Evolutionary conservation across 2,888 invertebrate genomes (phyloP).

Genomic region (Cantharis flavilabris): DNA sequence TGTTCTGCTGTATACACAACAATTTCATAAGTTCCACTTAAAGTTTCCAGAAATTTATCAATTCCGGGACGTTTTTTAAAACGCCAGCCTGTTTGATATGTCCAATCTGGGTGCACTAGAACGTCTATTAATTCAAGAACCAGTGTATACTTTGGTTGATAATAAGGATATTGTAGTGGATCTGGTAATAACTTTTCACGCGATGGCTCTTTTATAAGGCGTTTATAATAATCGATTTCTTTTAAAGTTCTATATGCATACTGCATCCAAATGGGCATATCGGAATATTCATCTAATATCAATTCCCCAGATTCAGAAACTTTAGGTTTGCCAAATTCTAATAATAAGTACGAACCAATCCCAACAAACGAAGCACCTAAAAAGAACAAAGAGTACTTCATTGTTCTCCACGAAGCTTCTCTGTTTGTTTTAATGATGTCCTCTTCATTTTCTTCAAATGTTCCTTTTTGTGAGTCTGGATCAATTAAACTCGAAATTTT

Average conservation of each 20-base stretch:
- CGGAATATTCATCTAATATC: conserved; percentile 75
- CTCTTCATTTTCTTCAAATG: conserved; percentile 23
- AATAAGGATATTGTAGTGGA: conserved; percentile 84
- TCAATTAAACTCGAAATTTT: conserved; percentile 1
- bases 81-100: conserved; percentile 96
- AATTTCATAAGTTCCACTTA: conserved; percentile 78
- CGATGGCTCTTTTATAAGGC: conserved; percentile 90
- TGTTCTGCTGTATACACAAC: conserved; percentile 97
- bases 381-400: conserved; percentile 46
- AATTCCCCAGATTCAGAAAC: conserved; percentile 71
- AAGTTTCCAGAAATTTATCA: conserved; percentile 85
- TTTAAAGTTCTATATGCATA: conserved; percentile 67
- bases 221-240: conserved; percentile 47
- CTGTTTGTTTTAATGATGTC: conserved; percentile 29
- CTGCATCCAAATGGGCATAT: conserved; percentile 69
- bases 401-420: conserved; percentile 42
- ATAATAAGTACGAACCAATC: conserved; percentile 64
- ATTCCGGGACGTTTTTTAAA: conserved; percentile 98
- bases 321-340: conserved; percentile 75
- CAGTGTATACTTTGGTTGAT: conserved; percentile 94
- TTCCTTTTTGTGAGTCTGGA: background rate
- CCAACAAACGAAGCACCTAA: conserved; percentile 66
- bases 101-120: conserved; percentile 98
- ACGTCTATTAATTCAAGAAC: conserved; percentile 96
- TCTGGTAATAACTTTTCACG: conserved; percentile 93